Evolutionary conservation across 2,888 invertebrate genomes (phyloP).

Genomic region (Strigamia transsilvanica): DNA sequence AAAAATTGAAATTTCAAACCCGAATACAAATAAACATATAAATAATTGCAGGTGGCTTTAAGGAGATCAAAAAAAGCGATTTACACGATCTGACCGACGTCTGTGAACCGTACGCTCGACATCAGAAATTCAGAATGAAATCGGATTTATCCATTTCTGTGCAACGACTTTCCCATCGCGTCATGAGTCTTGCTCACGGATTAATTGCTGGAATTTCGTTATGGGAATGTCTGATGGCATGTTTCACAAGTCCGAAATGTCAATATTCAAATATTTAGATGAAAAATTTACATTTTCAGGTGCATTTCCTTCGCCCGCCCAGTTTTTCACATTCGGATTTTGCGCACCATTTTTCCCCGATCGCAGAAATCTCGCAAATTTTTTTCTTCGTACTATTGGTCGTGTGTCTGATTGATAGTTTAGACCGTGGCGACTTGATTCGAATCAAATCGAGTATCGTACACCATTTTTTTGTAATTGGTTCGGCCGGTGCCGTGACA

Average conservation of each 20-base stretch:
- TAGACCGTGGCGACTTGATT: background rate
- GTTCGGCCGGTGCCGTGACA: background rate
- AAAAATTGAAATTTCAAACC: background rate
- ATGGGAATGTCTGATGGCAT: background rate
- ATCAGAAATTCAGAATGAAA: background rate
- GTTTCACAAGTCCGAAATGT: background rate
- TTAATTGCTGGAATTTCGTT: constrained; percentile 18
- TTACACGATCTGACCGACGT: background rate
- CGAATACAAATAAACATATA: background rate
- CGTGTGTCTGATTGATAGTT: background rate
- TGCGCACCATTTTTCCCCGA: background rate
- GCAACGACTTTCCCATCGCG: background rate
- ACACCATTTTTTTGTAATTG: background rate
- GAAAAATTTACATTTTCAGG: background rate
- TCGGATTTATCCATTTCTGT: background rate
- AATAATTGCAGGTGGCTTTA: constrained; percentile 24
- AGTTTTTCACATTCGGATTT: background rate
- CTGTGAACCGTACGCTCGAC: background rate
- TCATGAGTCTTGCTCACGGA: background rate
- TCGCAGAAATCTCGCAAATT: background rate
- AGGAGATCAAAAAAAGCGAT: background rate
- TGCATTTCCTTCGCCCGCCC: background rate
- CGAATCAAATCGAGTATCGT: background rate
- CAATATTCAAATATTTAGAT: background rate
- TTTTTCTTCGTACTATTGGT: background rate